phyloP scores from a whole-genome alignment of 2,888 invertebrate genomes.

The Chymomyza procnemis region DNA sequence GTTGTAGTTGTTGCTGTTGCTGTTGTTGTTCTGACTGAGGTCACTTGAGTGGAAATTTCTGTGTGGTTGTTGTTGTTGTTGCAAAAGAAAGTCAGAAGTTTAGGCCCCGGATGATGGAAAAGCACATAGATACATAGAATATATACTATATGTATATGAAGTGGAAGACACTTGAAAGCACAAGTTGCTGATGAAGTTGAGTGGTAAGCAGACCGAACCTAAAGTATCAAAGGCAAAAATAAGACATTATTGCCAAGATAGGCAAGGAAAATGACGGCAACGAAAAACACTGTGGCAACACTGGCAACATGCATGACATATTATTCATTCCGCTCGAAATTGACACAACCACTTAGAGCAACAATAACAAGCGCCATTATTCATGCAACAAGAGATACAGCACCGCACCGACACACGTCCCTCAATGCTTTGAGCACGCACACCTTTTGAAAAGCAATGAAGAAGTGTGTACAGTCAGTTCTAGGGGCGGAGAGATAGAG shows the following conservation, averaged over 20 bases:
- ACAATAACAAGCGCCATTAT: constrained; percentile 58
- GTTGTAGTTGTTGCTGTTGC: constrained; percentile 17
- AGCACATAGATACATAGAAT: neutral
- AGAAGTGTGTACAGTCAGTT: neutral
- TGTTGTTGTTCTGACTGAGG: neutral
- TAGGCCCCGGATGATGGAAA: neutral
- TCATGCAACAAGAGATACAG: constrained; percentile 31
- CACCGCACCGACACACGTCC: neutral
- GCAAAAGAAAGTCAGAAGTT: neutral
- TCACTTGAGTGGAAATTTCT: neutral
- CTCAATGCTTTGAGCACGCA: too few relatives aligned
- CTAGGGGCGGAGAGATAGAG: constrained; percentile 3
- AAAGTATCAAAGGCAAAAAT: constrained; percentile 50
- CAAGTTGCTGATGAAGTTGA: neutral
- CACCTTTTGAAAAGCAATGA: too few relatives aligned
- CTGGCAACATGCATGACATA: constrained; percentile 44
- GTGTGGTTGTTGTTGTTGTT: neutral
- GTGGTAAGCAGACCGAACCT: constrained; percentile 3
- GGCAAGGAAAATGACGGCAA: neutral
- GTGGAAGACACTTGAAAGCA: neutral
- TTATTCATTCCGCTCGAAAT: constrained; percentile 63
- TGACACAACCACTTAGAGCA: constrained; percentile 62
- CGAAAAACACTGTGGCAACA: neutral
- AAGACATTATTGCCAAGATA: constrained; percentile 21
- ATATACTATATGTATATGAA: neutral